phyloP scores from a whole-genome alignment of 2,113 vertebrate species.

The Chelonoidis abingdonii region DNA sequence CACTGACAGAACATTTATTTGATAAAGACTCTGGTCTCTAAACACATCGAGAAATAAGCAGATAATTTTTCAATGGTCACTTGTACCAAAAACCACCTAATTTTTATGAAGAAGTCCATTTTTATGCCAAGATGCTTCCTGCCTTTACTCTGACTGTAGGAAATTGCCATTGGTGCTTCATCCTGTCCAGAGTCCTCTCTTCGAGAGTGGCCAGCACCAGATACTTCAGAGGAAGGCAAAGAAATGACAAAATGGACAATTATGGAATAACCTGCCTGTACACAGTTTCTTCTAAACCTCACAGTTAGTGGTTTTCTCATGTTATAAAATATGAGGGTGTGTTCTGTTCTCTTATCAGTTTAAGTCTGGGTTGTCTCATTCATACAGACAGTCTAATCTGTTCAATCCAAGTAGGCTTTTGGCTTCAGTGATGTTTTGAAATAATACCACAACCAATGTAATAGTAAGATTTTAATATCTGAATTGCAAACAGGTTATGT shows the following conservation, averaged over 20 bases:
- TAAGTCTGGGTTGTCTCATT: background rate
- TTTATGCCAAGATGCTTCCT: background rate
- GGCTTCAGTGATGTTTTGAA: background rate
- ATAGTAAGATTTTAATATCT: background rate
- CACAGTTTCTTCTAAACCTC: background rate
- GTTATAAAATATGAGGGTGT: background rate
- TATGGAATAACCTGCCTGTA: background rate
- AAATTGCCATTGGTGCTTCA: background rate
- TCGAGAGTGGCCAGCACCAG: background rate
- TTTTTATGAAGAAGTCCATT: background rate
- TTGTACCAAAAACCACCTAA: background rate
- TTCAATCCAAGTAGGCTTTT: background rate
- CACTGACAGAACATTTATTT: background rate
- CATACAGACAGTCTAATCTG: background rate
- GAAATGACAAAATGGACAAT: background rate
- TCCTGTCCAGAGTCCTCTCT: background rate
- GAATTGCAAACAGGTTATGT: background rate
- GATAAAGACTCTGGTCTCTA: background rate
- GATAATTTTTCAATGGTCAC: background rate
- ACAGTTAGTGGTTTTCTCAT: background rate
- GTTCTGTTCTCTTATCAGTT: background rate
- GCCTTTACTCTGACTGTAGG: background rate
- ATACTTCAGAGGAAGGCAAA: background rate
- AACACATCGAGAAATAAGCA: background rate
- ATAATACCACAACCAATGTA: background rate